Percentiles rank a stretch among this genome's conserved stretches.
Evolutionary conservation across 2,113 vertebrate species (phyloP).

Genomic region (Calyptommatus sinebrachiatus): DNA sequence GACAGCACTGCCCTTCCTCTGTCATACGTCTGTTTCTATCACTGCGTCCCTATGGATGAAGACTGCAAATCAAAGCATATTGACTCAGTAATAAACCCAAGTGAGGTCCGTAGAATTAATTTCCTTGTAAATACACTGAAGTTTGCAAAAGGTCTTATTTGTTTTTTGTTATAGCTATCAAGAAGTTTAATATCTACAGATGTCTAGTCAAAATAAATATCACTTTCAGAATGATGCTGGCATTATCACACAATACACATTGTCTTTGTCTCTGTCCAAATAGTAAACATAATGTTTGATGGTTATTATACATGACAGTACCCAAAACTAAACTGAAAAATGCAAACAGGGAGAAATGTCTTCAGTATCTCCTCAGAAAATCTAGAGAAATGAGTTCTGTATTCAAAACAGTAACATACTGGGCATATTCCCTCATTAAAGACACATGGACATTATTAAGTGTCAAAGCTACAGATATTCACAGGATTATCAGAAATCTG

Average conservation of each 20-base stretch:
- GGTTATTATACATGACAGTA: background rate
- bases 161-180: constrained; percentile 52
- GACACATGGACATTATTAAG: background rate
- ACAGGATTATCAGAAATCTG: background rate
- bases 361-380: constrained; percentile 31
- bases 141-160: constrained; percentile 47
- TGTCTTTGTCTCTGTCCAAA: constrained; percentile 17
- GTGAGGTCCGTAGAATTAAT: constrained; percentile 39
- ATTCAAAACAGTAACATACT: constrained; percentile 20
- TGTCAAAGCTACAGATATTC: background rate
- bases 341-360: constrained; percentile 11
- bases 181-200: constrained; percentile 40
- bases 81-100: background rate
- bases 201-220: constrained; percentile 27
- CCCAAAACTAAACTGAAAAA: constrained; percentile 19
- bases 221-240: background rate
- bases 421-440: background rate
- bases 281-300: constrained; percentile 13
- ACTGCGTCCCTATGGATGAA: constrained; percentile 38
- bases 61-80: background rate
- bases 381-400: constrained; percentile 15
- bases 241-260: background rate
- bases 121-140: background rate
- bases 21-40: too few relatives aligned
- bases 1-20: too few relatives aligned